Evolutionary conservation across 2,113 vertebrate species (phyloP).

Genomic region (Eubucco bourcierii): DNA sequence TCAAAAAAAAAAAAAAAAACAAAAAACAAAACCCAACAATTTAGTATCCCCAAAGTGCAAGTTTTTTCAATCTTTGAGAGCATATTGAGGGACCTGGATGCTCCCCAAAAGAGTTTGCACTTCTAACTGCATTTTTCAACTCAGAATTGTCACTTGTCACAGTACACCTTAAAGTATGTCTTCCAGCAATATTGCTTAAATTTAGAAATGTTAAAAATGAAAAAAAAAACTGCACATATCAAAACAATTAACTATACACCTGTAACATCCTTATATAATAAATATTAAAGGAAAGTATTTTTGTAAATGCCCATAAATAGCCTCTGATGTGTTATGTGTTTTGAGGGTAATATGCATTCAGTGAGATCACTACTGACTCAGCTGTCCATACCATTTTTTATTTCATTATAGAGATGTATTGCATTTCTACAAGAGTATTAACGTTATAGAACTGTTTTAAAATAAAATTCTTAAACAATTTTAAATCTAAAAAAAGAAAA

Average conservation of each 20-base stretch:
- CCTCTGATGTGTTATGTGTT: neutral
- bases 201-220: neutral
- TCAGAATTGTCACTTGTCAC: neutral
- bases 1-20: neutral
- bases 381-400: neutral
- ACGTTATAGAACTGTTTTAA: neutral
- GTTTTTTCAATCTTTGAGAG: neutral
- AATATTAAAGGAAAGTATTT: neutral
- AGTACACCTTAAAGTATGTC: neutral
- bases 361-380: neutral
- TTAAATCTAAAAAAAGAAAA: neutral
- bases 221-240: neutral
- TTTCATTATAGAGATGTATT: neutral
- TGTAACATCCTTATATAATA: neutral
- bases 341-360: neutral
- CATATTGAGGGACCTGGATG: constrained; percentile 7
- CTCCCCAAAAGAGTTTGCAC: neutral
- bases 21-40: too few species aligned
- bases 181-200: neutral
- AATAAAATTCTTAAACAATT: neutral
- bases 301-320: neutral
- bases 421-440: neutral
- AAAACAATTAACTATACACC: neutral
- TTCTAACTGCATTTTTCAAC: neutral
- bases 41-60: neutral